Evolutionary conservation across 2,113 vertebrate species (phyloP), one percentile per base, ranked within the genome.

Genomic region (Leucosticte australis): DNA sequence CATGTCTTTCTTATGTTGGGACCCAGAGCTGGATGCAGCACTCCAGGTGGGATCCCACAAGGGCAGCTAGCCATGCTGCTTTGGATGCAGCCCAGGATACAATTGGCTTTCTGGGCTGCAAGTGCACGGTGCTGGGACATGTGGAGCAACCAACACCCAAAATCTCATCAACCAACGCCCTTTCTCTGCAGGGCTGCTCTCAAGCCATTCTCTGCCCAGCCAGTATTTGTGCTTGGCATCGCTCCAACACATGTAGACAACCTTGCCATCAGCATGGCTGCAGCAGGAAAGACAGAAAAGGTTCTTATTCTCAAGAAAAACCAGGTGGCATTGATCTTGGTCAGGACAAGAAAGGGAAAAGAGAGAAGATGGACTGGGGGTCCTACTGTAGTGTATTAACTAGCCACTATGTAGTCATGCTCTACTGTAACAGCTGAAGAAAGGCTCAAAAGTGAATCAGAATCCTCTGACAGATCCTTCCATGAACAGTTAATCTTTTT

Each of bases 111-210:
- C 62, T 1, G 0, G 30, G 78, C 30, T 62, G 24, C 46, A 46
- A 31, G 41, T 1, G 1, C 53, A 41, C 0, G 0, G 13, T 12
- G 28, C 20, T 0, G 0, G 5, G 13, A 30, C 77, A 39, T 9
- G 26, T 23, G 55, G 21, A 68, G 47, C 47, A 35, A 46, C 20
- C n/a, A 68, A 47, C 20, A 75, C 20, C 30, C 62, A 60, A 37
- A 60, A 60, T 60, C 30, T 47, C 62, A 60, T 31, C 53, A 53
- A 41, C 20, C 39, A 75, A 53, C 23, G 74, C 24, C n/a, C n/a
- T 46, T 83, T 49, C 70, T 53, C 55, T 0, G 0, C 47, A 62
- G n/a, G 39, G 53, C n/a, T 47, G 55, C 39, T 55, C 56, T 47
- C 74, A 62, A 70, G 64, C 39, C 17, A 20, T 35, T 69, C 47